Conservation (phyloP, 2,888 invertebrate species). For the Sinhomidia bicolor region DNA sequence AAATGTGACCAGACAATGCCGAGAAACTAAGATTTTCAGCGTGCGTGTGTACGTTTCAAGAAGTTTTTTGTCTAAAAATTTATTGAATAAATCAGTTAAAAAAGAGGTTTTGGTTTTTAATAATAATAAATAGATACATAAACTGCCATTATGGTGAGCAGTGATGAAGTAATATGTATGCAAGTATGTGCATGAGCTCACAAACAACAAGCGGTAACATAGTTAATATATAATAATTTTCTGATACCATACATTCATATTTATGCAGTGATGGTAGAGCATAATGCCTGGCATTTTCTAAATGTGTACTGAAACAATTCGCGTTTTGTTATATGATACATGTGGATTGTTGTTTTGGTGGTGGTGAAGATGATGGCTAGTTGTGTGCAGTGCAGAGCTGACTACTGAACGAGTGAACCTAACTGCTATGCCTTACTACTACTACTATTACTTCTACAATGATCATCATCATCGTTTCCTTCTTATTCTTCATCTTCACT, state of each 20-base stretch:
- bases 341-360: constrained; percentile 6
- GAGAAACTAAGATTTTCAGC: neutral
- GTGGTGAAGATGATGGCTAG: neutral
- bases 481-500: neutral
- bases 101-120: constrained; percentile 25
- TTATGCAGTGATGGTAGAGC: neutral
- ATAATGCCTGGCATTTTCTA: constrained; percentile 34
- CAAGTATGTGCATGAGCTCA: constrained; percentile 2
- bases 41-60: constrained; percentile 2
- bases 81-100: constrained; percentile 32
- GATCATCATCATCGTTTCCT: constrained; percentile 4
- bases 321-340: constrained; percentile 6
- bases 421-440: neutral
- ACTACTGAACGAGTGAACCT: constrained; percentile 21
- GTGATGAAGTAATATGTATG: constrained; percentile 2
- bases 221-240: constrained; percentile 27
- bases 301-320: constrained; percentile 39
- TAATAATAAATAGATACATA: constrained; percentile 15
- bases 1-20: constrained; percentile 53
- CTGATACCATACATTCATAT: neutral
- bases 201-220: constrained; percentile 37
- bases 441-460: neutral
- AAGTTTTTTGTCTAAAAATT: neutral
- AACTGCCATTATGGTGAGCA: constrained; percentile 18
- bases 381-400: constrained; percentile 13